Evolutionary conservation across 2,113 vertebrate genomes (phyloP).

Genomic region (Gallinago paraguaiae): DNA sequence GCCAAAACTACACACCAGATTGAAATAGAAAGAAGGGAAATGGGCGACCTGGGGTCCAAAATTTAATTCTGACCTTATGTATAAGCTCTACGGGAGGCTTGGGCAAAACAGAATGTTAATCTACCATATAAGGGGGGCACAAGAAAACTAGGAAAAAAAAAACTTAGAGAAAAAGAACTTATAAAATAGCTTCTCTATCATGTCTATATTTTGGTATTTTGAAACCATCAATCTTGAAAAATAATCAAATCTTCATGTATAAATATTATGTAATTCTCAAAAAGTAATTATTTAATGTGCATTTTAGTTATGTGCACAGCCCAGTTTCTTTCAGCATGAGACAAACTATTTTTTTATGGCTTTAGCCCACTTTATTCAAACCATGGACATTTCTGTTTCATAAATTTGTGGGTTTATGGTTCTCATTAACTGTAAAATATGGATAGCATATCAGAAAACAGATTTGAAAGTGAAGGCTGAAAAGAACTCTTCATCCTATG

Average conservation of each 20-base stretch:
- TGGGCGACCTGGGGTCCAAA: slow-evolving; percentile 48
- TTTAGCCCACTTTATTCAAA: slow-evolving; percentile 42
- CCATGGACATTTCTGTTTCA: background rate
- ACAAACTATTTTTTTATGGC: slow-evolving; percentile 28
- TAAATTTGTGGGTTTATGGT: background rate
- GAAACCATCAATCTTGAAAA: slow-evolving; percentile 6
- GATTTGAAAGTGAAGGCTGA: slow-evolving; percentile 13
- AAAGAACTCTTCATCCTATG: background rate
- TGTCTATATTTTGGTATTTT: background rate
- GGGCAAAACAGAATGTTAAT: slow-evolving; percentile 24
- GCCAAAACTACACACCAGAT: slow-evolving; percentile 42
- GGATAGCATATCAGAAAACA: background rate
- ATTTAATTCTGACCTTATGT: slow-evolving; percentile 68
- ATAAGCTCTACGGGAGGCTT: slow-evolving; percentile 1
- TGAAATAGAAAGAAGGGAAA: slow-evolving; percentile 52
- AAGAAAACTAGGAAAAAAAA: background rate
- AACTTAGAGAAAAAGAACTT: background rate
- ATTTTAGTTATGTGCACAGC: background rate
- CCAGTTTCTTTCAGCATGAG: slow-evolving; percentile 11
- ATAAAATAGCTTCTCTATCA: background rate
- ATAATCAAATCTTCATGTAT: slow-evolving; percentile 35
- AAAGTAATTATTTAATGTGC: background rate
- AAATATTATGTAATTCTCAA: slow-evolving; percentile 19
- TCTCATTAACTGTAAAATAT: slow-evolving; percentile 15
- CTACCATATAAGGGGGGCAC: slow-evolving; percentile 24